These are phyloP conservation scores for Micromys minutus DNA, from an alignment of 2,113 vertebrate genomes.

Conservation along the genomic window DNA sequence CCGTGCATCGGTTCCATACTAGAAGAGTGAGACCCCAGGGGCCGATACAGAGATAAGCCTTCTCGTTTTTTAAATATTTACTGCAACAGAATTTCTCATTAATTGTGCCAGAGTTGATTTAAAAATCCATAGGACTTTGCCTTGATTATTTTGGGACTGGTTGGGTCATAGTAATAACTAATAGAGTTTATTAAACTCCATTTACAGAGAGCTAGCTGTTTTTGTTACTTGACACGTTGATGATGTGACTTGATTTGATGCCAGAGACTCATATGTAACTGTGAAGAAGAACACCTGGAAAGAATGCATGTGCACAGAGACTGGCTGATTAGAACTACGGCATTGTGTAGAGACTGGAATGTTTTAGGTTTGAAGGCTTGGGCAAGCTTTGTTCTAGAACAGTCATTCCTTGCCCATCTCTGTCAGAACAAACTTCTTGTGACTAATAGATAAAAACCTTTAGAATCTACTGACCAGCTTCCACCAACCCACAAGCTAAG, in stretches of 20 bases:
- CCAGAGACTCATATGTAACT: not conserved
- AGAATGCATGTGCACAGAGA: not conserved
- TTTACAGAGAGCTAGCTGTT: not conserved
- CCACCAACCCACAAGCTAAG: not conserved
- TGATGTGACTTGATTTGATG: not conserved
- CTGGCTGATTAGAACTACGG: not conserved
- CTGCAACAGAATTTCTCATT: too few relatives aligned
- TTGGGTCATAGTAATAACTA: too few relatives aligned
- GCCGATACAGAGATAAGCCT: too few relatives aligned
- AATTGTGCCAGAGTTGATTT: too few relatives aligned
- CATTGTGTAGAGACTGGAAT: not conserved
- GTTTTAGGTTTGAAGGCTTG: not conserved
- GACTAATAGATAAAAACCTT: not conserved
- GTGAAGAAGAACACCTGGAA: not conserved
- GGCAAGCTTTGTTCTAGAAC: not conserved
- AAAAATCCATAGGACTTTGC: too few relatives aligned
- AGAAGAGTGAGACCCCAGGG: too few relatives aligned
- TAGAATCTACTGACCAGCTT: not conserved
- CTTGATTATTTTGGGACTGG: too few relatives aligned
- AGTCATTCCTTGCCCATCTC: not conserved
- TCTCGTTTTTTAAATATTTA: too few relatives aligned
- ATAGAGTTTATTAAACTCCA: too few relatives aligned
- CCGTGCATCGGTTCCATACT: too few relatives aligned
- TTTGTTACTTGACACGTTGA: not conserved
- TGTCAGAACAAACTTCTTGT: not conserved